Evolutionary conservation across 2,888 invertebrate species (phyloP).

Genomic region (Apocheima hispidaria): DNA sequence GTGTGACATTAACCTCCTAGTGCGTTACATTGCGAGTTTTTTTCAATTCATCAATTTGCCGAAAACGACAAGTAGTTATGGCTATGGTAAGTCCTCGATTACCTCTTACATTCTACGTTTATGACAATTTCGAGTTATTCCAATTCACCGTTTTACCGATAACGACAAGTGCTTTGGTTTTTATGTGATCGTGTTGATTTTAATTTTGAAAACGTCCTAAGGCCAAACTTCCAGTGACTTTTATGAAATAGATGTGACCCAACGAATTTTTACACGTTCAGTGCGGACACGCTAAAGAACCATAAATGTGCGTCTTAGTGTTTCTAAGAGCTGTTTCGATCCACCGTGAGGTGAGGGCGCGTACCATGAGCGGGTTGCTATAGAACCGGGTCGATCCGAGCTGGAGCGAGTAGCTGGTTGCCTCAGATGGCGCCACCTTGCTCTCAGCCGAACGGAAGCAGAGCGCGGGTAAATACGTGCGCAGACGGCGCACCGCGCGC

Average conservation of each 20-base stretch:
- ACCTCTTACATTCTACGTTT: too few species aligned
- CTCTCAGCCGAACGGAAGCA: slow-evolving; percentile 69
- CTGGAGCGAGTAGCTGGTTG: slow-evolving; percentile 59
- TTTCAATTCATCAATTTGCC: background rate
- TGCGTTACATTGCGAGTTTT: slow-evolving; percentile 13
- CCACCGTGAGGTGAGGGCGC: slow-evolving; percentile 47
- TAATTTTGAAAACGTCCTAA: background rate
- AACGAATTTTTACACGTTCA: slow-evolving; percentile 36
- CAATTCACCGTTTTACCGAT: too few species aligned
- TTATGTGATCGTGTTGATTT: background rate
- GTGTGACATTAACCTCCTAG: slow-evolving; percentile 49
- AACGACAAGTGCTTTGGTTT: background rate
- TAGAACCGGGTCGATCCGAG: slow-evolving; percentile 70
- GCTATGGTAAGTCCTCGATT: too few species aligned
- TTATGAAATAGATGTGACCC: slow-evolving; percentile 8
- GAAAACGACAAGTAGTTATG: too few species aligned
- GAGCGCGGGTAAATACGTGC: slow-evolving; percentile 60
- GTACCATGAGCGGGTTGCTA: slow-evolving; percentile 77
- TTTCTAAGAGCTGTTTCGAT: background rate
- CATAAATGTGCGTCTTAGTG: slow-evolving; percentile 8
- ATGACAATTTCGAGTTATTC: too few species aligned
- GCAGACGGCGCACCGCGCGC: slow-evolving; percentile 56
- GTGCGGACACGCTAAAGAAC: slow-evolving; percentile 22
- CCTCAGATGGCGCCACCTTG: slow-evolving; percentile 70
- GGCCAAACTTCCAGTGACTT: background rate